phyloP scores from a whole-genome alignment of 2,113 vertebrate species.

The Melanerpes formicivorus region DNA sequence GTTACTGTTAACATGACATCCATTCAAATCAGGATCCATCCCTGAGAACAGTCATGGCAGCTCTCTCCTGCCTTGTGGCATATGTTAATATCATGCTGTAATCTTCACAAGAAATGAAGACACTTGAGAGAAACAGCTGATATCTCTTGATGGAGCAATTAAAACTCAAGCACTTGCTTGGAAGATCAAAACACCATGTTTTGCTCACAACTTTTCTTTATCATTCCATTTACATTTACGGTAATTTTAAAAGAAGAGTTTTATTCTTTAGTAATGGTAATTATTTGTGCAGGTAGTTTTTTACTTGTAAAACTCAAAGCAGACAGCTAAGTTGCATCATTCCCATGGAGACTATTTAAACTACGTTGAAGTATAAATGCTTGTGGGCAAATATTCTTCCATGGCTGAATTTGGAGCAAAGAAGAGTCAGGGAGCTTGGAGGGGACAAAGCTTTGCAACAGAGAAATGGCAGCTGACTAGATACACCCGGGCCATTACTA shows the following conservation, averaged over 20 bases:
- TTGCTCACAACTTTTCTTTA: slow-evolving; percentile 22
- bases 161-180: slow-evolving; percentile 22
- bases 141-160: slow-evolving; percentile 44
- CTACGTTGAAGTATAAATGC: not conserved
- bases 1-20: not conserved
- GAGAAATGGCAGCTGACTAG: not conserved
- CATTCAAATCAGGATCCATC: not conserved
- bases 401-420: not conserved
- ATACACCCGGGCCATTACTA: not conserved
- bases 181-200: slow-evolving; percentile 30
- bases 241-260: not conserved
- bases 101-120: slow-evolving; percentile 23
- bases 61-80: not conserved
- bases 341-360: not conserved
- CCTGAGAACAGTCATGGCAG: not conserved
- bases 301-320: not conserved
- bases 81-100: not conserved
- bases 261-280: not conserved
- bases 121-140: slow-evolving; percentile 35
- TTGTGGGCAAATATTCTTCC: not conserved
- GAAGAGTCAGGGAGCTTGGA: not conserved
- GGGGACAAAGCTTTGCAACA: not conserved
- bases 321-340: not conserved
- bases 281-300: not conserved
- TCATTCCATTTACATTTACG: not conserved